phyloP scores from a whole-genome alignment of 35 echinoderm and acorn worm species.

The Eucidaris tribuloides region DNA sequence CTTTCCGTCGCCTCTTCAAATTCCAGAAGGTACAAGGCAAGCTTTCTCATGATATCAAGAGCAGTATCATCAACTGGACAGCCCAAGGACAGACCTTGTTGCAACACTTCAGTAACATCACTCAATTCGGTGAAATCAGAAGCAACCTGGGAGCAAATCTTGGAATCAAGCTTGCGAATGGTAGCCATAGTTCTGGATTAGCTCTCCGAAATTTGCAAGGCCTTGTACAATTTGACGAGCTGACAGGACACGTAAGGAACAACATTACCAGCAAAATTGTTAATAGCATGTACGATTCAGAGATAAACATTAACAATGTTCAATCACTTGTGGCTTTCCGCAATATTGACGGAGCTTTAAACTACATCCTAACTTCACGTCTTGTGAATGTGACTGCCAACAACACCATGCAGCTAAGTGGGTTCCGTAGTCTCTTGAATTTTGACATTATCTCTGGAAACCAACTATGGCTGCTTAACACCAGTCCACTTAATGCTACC shows the following conservation, averaged over 20 bases:
- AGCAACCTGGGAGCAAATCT: neutral
- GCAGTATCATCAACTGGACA: neutral
- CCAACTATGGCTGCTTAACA: constrained; percentile 23
- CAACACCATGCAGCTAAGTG: neutral
- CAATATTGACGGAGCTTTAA: neutral
- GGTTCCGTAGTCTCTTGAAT: constrained; percentile 29
- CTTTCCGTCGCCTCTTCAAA: constrained; percentile 53
- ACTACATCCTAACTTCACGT: neutral
- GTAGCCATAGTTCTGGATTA: neutral
- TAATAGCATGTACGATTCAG: neutral
- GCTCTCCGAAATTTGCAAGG: neutral
- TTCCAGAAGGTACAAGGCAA: constrained; percentile 7
- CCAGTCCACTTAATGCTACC: constrained; percentile 46
- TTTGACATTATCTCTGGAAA: constrained; percentile 48
- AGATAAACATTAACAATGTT: neutral
- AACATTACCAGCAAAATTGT: constrained; percentile 15
- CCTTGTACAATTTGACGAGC: neutral
- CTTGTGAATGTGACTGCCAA: constrained; percentile 11
- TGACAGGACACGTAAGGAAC: neutral
- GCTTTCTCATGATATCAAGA: constrained; percentile 1
- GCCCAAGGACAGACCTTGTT: neutral
- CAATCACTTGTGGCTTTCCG: neutral
- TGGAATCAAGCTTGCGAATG: neutral
- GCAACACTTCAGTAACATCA: neutral
- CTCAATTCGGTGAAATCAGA: constrained; percentile 6